Evolutionary conservation across 2,113 vertebrate species (phyloP).

Genomic region (Sialia sialis): DNA sequence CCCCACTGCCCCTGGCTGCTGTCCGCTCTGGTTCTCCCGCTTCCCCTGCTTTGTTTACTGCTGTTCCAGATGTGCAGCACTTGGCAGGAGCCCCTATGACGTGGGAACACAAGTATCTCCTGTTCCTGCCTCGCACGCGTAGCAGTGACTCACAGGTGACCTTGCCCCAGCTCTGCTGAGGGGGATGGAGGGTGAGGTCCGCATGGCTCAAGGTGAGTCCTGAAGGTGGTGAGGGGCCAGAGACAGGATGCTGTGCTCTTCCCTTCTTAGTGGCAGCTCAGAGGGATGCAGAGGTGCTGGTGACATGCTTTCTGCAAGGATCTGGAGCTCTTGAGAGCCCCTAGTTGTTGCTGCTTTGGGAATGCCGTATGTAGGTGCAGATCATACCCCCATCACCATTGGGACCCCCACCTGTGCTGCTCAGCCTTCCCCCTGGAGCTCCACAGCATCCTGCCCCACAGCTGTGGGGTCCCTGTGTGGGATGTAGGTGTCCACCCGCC

Average conservation of each 20-base stretch:
- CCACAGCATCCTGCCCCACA: neutral
- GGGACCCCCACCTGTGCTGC: neutral
- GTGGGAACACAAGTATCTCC: neutral
- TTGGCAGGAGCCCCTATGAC: neutral
- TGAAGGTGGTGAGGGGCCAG: neutral
- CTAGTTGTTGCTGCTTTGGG: rapidly evolving
- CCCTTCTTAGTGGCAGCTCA: rapidly evolving
- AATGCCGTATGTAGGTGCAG: neutral
- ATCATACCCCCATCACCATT: rapidly evolving
- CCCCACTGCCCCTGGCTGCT: neutral
- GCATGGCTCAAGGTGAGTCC: neutral
- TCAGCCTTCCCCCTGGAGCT: neutral
- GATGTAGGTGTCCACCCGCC: rapidly evolving
- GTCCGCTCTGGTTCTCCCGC: rapidly evolving
- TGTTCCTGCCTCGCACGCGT: neutral
- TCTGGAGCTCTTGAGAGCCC: neutral
- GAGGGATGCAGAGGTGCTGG: neutral
- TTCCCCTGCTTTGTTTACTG: conserved; percentile 33
- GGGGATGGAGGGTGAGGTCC: neutral
- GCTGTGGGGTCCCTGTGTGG: neutral
- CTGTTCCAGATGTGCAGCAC: conserved; percentile 17
- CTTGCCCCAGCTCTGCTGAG: neutral
- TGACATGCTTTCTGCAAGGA: neutral
- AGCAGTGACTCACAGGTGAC: neutral
- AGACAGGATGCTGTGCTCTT: neutral